Conservation (phyloP, 2,797 vertebrate genomes). For the Gallinago nigripennis region DNA sequence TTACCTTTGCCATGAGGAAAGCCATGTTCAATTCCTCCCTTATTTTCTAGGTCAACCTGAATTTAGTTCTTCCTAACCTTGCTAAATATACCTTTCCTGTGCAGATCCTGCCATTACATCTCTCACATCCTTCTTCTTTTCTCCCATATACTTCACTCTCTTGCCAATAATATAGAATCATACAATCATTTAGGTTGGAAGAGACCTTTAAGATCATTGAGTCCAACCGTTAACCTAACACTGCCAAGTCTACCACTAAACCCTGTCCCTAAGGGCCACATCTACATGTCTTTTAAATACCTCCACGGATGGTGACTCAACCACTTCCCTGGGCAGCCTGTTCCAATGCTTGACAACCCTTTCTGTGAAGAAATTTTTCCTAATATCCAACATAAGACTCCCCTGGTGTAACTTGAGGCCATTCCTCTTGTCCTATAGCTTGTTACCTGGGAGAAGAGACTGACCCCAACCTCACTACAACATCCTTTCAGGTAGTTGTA, state of each 20-base stretch:
- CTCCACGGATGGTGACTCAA: neutral
- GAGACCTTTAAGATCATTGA: neutral
- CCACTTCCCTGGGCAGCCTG: neutral
- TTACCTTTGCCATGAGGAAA: neutral
- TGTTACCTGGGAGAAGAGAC: neutral
- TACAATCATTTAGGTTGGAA: neutral
- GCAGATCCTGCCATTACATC: neutral
- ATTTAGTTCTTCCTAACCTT: neutral
- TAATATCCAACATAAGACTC: neutral
- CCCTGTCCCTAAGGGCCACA: neutral
- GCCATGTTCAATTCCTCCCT: neutral
- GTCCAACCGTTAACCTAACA: neutral
- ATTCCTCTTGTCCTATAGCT: neutral
- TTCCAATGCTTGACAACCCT: neutral
- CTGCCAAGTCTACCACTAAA: fast-evolving
- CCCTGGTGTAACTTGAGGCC: neutral
- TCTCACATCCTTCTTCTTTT: neutral
- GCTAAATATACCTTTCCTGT: neutral
- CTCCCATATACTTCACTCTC: neutral
- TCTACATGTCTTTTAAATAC: neutral
- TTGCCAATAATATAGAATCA: neutral
- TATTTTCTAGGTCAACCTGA: neutral
- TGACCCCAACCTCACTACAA: fast-evolving
- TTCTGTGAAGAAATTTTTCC: neutral
- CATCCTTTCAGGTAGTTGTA: neutral